Conservation (phyloP, 2,113 vertebrate species). For the Ctenodactylus gundi region DNA sequence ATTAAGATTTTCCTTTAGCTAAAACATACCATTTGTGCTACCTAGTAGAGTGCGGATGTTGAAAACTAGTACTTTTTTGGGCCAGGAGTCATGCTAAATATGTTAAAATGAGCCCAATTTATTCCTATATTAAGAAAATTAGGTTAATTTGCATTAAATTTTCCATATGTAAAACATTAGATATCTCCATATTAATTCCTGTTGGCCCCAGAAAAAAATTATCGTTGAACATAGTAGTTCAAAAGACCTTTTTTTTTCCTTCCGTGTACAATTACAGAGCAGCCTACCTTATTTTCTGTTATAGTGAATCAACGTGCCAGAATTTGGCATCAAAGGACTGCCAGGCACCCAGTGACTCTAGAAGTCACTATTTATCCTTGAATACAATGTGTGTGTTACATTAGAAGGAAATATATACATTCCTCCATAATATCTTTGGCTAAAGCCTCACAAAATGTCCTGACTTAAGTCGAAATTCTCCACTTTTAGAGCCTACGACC, state of each 20-base stretch:
- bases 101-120: too few species aligned
- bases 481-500: background rate
- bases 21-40: background rate
- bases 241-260: background rate
- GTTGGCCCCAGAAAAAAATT: background rate
- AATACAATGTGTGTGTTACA: background rate
- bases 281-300: background rate
- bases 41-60: background rate
- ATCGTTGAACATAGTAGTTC: background rate
- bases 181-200: background rate
- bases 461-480: conserved; percentile 6
- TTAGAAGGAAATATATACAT: background rate
- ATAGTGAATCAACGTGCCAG: background rate
- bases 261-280: background rate
- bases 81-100: too few species aligned
- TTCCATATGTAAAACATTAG: background rate
- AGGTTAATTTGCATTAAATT: background rate
- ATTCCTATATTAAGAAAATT: background rate
- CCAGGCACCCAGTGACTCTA: background rate
- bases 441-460: too few species aligned
- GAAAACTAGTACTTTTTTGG: background rate
- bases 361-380: background rate
- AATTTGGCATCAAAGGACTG: background rate
- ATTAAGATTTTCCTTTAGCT: background rate
- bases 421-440: background rate